Evolutionary conservation across 2,888 invertebrate species (phyloP), one percentile per base, ranked within the genome.

Genomic region (Eupithecia subumbrata): DNA sequence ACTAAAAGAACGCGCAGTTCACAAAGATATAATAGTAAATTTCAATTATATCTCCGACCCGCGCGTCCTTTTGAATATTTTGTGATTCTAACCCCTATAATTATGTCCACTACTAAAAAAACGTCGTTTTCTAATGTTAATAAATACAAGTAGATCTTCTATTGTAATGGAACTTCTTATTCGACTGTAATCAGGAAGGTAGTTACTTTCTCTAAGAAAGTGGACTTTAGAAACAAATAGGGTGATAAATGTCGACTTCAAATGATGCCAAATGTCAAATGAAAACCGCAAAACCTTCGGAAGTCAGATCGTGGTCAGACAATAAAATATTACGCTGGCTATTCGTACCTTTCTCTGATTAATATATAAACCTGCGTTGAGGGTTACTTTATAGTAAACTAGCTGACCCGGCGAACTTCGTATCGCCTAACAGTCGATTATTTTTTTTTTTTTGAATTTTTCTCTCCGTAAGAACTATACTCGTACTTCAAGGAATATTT

Each of bases 201-300:
- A 71, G n/a, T n/a, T 56, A 56, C 78, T 69, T 71, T 73, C 69
- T 68, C 37, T 16, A 14, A 14, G 68, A 68, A 25, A 68, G 40
- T 68, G 16, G 40, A 67, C n/a, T 67, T 37, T 22, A 16, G 68
- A 68, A 67, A 68, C 68, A 68, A 68, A 68, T 40, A 43, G 43
- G 68, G 68, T 68, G 25, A 25, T 68, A 68, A 68, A 68, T 68
- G 43, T 68, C 43, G n/a, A 43, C 25, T 68, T 40, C 25, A 16
- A 68, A 68, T 43, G 43, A 68, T 68, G 68, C 25, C 68, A 68
- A 68, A 43, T 43, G 43, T 68, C 68, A 43, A 68, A 45, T 68
- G 68, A 68, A 68, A 68, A 68, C 68, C 68, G 25, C 68, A 68
- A 43, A 43, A 68, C 68, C 68, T 68, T 68, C 68, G 43, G 68